A percentile compares a stretch with the other conserved stretches of the same genome.
These are phyloP conservation scores for Scaptomyza pallida DNA, from an alignment of 1,140 invertebrate species.

Conservation along the genomic window DNA sequence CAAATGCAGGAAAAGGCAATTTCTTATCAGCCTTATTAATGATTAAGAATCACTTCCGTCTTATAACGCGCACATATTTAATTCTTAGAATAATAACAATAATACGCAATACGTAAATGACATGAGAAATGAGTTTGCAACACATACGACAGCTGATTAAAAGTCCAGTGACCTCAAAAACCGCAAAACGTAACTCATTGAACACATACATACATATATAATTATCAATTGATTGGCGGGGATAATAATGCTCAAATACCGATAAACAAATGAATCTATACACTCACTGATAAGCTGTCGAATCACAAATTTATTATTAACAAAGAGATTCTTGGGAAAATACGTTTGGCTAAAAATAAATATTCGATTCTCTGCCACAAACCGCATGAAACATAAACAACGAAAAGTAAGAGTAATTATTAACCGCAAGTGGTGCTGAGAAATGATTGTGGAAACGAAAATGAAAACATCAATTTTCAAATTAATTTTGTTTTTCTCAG, in stretches of 20 bases:
- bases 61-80: neutral
- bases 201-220: neutral
- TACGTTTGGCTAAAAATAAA: neutral
- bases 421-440: constrained; percentile 24
- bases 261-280: neutral
- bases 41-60: neutral
- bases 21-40: neutral
- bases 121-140: neutral
- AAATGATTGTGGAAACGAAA: constrained; percentile 1
- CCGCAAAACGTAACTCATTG: neutral
- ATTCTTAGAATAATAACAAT: neutral
- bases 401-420: constrained; percentile 36
- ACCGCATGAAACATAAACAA: constrained; percentile 9
- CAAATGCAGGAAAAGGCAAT: too few species aligned
- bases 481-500: neutral
- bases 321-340: neutral
- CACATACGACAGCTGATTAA: neutral
- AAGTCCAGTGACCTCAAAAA: neutral
- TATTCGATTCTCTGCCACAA: neutral
- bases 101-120: neutral
- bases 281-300: neutral
- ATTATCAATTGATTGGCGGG: neutral
- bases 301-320: neutral
- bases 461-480: neutral
- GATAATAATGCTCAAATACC: too few species aligned